Evolutionary conservation across 2,888 invertebrate genomes (phyloP), one percentile per base, ranked within the genome.

Genomic region (Melanostoma scalare): DNA sequence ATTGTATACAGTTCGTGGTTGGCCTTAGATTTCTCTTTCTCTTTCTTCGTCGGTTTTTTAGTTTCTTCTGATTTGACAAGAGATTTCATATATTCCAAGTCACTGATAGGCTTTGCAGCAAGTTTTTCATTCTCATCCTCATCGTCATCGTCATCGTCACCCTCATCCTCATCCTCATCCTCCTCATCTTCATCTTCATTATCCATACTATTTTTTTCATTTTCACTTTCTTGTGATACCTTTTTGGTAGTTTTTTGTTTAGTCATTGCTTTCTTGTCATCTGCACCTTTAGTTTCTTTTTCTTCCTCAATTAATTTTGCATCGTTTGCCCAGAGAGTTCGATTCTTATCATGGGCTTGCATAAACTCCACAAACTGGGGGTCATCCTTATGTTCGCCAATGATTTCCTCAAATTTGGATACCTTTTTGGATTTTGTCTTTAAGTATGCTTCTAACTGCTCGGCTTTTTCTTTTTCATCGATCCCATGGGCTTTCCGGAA

Each of bases 301-400:
- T 53, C 72, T 87, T 86, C 79, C 88, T 86, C 44, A 76, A 86
- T 84, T 89, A 86, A 71, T 9, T 86, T 90, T 60, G 90, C 89
- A 87, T 94, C 94, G 88, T 94, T 93, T 30, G 89, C 92, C 94
- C 94, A 94, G 52, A 92, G 89, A 5, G 88, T 88, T 75, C 91
- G 89, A 33, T 92, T 91, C 79, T 93, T 94, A 56, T 94, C 93
- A 90, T 98, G 97, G n/a, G 95, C 94, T 90, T 96, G 94, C 90
- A 98, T 92, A 89, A 97, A 99, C 90, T 98, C 98, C 84, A 94
- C 92, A 92, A 99, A 98, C 60, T 96, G 92, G 35, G 97, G 96
- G 92, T 98, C 98, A 91, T 96, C 94, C 92, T 95, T 96, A 88
- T 96, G 95, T 93, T 96, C 94, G 88, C 93, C 93, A 6, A 96